Base-by-base conservation (phyloP, 2,113 vertebrate genomes). In the Neoarius graeffei region DNA sequence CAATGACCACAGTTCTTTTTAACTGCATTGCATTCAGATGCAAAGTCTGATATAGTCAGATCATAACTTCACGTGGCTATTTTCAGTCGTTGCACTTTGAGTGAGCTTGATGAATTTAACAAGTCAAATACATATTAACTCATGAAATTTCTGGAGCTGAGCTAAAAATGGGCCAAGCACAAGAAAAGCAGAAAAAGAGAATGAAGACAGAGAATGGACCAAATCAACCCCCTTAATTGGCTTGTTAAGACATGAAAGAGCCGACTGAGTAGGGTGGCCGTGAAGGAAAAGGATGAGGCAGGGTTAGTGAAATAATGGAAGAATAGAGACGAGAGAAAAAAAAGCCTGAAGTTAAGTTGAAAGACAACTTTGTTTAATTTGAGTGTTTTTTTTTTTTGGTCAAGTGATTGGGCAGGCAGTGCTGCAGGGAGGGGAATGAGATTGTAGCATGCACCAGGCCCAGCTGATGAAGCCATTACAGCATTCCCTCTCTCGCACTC, bases 401-500 rank as follows among this genome's bases (percentile, higher is more conserved):
- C 81, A 90, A 90, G 89, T 95, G 94, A 94, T 94, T 94, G 92
- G 91, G 80, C 89, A 84, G 83, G 91, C 86, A 83, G 5, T 0
- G 84, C 79, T 91, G 93, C 62, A 92, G 91, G 81, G 89, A 90
- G 88, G 85, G 89, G 93, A 94, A 94, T 95, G 95, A 94, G 93
- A 94, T 93, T 92, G 92, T 89, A 92, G 91, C 91, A 90, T 91
- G 91, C 93, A 93, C 92, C 87, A 85, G 92, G 92, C 89, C 67
- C 90, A 93, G 93, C 90, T 96, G 95, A 96, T 95, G 93, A 95
- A 96, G 94, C 94, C 94, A 95, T 96, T 95, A 94, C 59, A 7
- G 90, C 83, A 91, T 67, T 86, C 91, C 89, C 93, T 90, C 92
- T 93, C 92, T 89, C 54, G 91, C 91, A 93, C 93, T 96, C 94